Evolutionary conservation across 1,140 invertebrate genomes (phyloP).

Genomic region (Marisa cornuarietis): DNA sequence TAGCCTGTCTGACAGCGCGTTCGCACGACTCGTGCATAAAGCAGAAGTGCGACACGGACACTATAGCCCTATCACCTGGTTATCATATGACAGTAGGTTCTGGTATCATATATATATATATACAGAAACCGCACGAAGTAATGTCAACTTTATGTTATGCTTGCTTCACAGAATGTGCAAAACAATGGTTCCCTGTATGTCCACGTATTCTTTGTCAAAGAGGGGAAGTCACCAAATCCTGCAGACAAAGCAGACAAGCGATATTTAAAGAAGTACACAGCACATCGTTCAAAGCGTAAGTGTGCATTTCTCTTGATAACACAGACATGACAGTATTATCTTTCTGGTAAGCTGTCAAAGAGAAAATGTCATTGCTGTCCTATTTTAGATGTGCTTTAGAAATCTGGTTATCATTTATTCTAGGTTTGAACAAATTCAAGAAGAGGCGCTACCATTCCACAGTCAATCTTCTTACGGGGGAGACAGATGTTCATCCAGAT

Average conservation of each 20-base stretch:
- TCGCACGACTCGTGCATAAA: too few relatives aligned
- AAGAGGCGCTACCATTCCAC: constrained; percentile 88
- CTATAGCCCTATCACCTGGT: too few relatives aligned
- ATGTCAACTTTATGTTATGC: constrained; percentile 14
- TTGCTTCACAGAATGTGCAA: constrained; percentile 72
- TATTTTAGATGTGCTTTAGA: background rate
- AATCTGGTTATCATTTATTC: constrained; percentile 3
- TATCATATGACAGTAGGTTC: too few relatives aligned
- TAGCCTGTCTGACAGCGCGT: too few relatives aligned
- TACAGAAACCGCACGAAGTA: background rate
- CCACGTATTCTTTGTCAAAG: constrained; percentile 87
- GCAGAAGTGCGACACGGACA: too few relatives aligned
- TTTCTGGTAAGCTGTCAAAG: background rate
- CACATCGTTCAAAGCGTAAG: constrained; percentile 79
- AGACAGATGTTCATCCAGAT: constrained; percentile 73
- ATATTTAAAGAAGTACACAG: constrained; percentile 77
- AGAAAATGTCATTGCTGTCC: background rate
- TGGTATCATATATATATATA: too few relatives aligned
- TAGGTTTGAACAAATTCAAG: constrained; percentile 89
- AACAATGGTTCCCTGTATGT: constrained; percentile 96
- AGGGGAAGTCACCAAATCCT: constrained; percentile 83
- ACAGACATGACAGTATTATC: background rate
- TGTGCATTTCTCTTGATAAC: background rate
- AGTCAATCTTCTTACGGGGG: constrained; percentile 93
- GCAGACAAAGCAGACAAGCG: constrained; percentile 70